Percentiles rank a stretch among this genome's conserved stretches.
phyloP scores from a whole-genome alignment of 2,797 vertebrate species.

The Kryptopterus vitreolus region DNA sequence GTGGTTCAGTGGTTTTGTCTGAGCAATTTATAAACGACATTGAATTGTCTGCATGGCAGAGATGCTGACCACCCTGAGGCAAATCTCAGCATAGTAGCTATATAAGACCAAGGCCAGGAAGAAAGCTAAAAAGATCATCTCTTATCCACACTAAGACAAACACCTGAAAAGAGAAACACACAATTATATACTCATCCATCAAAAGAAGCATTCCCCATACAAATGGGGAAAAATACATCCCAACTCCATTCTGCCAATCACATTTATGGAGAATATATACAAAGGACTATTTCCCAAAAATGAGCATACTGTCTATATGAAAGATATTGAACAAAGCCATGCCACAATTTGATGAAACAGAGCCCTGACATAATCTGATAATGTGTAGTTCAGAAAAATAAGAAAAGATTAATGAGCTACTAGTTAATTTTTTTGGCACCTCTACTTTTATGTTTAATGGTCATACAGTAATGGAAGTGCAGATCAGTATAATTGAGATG shows the following conservation, averaged over 20 bases:
- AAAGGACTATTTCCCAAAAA: background rate
- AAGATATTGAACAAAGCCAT: background rate
- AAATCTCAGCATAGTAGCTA: background rate
- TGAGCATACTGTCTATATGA: background rate
- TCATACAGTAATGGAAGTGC: background rate
- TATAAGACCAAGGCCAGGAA: background rate
- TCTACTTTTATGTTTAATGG: background rate
- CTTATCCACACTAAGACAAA: constrained; percentile 13
- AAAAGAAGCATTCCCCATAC: background rate
- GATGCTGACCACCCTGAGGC: background rate
- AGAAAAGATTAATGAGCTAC: background rate
- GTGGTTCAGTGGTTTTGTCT: constrained; percentile 9
- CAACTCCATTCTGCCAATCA: background rate
- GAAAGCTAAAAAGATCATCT: constrained; percentile 18
- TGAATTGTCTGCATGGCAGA: constrained; percentile 5
- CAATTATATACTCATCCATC: background rate
- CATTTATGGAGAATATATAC: background rate
- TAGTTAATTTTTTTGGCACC: background rate
- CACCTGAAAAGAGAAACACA: background rate
- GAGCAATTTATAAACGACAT: background rate
- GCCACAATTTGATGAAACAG: no score
- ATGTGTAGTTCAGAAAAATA: no score
- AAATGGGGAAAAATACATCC: background rate
- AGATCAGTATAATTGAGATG: background rate
- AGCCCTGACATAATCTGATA: no score